Evolutionary conservation across 2,113 vertebrate species (phyloP), one percentile per base, ranked within the genome.

Genomic region (Triplophysa rosa): DNA sequence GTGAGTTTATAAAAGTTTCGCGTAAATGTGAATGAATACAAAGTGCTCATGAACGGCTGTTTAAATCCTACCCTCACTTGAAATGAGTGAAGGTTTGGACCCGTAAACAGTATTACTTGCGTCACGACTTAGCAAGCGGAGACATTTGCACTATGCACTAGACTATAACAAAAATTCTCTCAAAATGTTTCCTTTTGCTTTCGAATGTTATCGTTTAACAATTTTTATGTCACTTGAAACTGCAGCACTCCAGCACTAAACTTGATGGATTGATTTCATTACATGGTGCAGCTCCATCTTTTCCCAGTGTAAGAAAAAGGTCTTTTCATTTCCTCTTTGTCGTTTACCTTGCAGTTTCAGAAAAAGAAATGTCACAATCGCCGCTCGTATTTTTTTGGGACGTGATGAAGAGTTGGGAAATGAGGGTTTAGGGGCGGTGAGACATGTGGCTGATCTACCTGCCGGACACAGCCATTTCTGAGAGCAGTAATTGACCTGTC

Each of bases 381-480:
- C n/a, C 56, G 17, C 56, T 42, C 33, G 6, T 37, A 19, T 24
- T 21, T 61, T 26, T 69, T 19, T 19, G 67, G 16, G 47, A 69
- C 19, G 45, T 29, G 70, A 73, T 73, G 70, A 61, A 73, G n/a
- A 61, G 56, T 45, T 24, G 7, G 56, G 56, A 73, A 73, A 73
- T 73, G 56, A 45, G 56, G 56, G 56, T 61, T 61, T 17, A 61
- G 52, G 5, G 14, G 33, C 33, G 42, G 40, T 59, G 54, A 72
- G 54, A 59, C 70, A 72, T 61, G n/a, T 42, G 70, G n/a, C 70
- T 72, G 70, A 59, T 72, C 8, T 73, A n/a, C 37, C 70, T 73
- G 13, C 21, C 21, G 69, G 54, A 58, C 49, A 49, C 19, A 33
- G 21, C 42, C 56, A 17, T 14, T 7, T 61, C 56, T 17, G 33